Percentiles rank a stretch among this genome's conserved stretches.
phyloP scores from a whole-genome alignment of 92 coral and sea anemone species.

The Meandrina meandrites region DNA sequence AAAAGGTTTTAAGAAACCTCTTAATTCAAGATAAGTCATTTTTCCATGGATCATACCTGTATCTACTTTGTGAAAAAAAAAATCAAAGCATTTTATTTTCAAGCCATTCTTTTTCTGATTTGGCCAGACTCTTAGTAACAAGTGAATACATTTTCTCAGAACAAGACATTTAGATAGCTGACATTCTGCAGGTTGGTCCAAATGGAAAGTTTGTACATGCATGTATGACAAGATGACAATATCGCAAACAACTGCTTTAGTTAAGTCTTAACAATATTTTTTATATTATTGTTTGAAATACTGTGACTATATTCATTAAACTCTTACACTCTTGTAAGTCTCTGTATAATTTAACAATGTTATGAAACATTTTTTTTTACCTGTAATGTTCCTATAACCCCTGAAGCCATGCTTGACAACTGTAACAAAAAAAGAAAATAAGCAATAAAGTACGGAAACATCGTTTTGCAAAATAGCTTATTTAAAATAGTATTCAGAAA shows the following conservation, averaged over 20 bases:
- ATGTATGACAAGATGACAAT: no score
- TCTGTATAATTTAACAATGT: not conserved
- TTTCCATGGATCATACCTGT: not conserved
- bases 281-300: no score
- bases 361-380: constrained; percentile 29
- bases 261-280: no score
- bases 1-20: not conserved
- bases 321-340: not conserved
- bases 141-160: not conserved
- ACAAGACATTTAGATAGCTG: not conserved
- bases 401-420: constrained; percentile 96
- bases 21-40: not conserved
- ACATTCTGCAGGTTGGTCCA: not conserved
- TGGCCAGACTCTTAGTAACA: not conserved
- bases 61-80: not conserved
- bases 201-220: no score
- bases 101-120: not conserved
- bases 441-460: no score
- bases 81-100: not conserved
- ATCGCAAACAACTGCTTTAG: no score
- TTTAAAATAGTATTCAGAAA: no score
- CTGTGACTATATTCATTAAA: no score
- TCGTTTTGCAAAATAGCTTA: no score
- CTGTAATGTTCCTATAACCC: constrained; percentile 95
- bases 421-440: constrained; percentile 17